Evolutionary conservation across 2,113 vertebrate species (phyloP).

Genomic region (Proteles cristata): DNA sequence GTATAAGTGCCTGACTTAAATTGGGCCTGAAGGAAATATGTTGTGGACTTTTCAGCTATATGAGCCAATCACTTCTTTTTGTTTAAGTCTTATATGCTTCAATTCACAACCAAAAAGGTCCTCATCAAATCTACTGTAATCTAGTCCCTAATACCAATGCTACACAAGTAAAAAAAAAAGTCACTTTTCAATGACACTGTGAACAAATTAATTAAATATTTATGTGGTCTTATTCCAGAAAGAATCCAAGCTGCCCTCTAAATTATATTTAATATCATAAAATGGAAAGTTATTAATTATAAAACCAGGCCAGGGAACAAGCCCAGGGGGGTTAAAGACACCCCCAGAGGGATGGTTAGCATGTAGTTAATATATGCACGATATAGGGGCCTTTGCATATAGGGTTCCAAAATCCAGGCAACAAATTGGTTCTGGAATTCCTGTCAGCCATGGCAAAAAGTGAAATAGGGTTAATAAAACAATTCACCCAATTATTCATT

Average conservation of each 20-base stretch:
- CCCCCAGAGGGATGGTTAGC: neutral
- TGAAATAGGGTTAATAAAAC: conserved; percentile 19
- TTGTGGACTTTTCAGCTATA: neutral
- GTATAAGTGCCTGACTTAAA: neutral
- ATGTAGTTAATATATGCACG: neutral
- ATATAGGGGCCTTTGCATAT: neutral
- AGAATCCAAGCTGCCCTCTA: neutral
- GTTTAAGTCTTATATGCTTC: neutral
- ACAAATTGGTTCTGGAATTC: neutral
- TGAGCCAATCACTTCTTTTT: neutral
- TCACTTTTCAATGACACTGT: conserved; percentile 4
- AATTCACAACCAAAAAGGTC: neutral
- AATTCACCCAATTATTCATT: neutral
- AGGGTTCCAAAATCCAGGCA: neutral
- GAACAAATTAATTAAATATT: conserved; percentile 25
- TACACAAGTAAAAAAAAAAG: neutral
- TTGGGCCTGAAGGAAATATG: neutral
- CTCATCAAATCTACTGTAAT: neutral
- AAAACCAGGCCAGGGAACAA: neutral
- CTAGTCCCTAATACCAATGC: neutral
- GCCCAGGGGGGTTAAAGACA: neutral
- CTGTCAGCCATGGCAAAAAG: conserved; percentile 12
- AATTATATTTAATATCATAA: conserved; percentile 43
- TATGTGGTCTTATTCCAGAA: conserved; percentile 12
- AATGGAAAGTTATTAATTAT: neutral